Evolutionary conservation across 2,888 invertebrate species (phyloP), one percentile per base, ranked within the genome.

Genomic region (Cerastoderma edule): DNA sequence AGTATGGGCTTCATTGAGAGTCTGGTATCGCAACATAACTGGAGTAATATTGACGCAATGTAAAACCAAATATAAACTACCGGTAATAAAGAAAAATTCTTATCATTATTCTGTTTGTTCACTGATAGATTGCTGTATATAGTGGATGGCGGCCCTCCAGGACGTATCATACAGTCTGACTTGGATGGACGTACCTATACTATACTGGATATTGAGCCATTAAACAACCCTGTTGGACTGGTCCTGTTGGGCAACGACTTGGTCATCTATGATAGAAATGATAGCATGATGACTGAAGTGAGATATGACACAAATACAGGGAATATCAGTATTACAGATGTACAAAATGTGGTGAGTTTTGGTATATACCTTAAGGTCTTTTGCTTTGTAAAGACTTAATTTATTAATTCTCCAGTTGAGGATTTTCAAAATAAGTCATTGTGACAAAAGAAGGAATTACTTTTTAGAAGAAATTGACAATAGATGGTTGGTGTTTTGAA

Each of bases 191-290:
- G 83, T 6, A 68, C 87, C 30, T 69, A 72, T 1, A 32, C 35
- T 10, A 60, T 30, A 13, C 35, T 66, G 5, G 68, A 79, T n/a
- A 33, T 35, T 39, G 71, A 76, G 1, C 83, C 78, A 19, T 74
- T 90, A 10, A 85, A 84, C 50, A 87, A 88, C 67, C 90, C 89
- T 16, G 86, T 88, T 54, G 89, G 87, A 0, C 69, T 91, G 27
- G 73, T 83, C 19, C 74, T 87, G 32, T 56, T 83, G 57, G 78
- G 76, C 30, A 84, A 84, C 6, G 69, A 78, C 32, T 63, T 91
- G 6, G 60, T 60, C 2, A 27, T 60, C 10, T 60, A 60, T 60
- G 60, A 60, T 22, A 60, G 39, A 60, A 39, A 60, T 19, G 39
- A 33, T 6, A 24, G 24, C 32, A 60, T n/a, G 4, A 60, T 22